phyloP scores from a whole-genome alignment of 2,888 invertebrate species.

The Apotomis betuletana region DNA sequence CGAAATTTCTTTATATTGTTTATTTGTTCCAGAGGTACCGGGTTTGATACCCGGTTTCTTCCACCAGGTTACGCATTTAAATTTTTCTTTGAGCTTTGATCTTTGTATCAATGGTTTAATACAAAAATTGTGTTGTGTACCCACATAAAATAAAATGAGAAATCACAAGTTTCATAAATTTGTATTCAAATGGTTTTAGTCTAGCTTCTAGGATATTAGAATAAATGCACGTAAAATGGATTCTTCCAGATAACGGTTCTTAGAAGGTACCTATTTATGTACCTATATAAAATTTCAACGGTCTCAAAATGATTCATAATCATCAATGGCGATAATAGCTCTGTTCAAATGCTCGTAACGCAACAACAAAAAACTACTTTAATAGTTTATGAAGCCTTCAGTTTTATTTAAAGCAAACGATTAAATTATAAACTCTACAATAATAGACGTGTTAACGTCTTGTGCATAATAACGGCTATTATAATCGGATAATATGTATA shows the following conservation, averaged over 20 bases:
- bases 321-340: constrained; percentile 1
- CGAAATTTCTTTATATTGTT: too few species aligned
- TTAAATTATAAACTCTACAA: constrained; percentile 4
- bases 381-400: constrained; percentile 5
- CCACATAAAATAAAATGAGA: too few species aligned
- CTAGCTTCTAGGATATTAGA: too few species aligned
- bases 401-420: background rate
- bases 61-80: too few species aligned
- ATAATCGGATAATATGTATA: constrained; percentile 7
- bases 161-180: too few species aligned
- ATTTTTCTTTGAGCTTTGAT: too few species aligned
- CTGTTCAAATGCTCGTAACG: background rate
- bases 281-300: background rate
- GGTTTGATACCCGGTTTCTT: too few species aligned
- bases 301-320: background rate
- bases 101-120: too few species aligned
- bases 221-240: too few species aligned
- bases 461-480: constrained; percentile 2
- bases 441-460: constrained; percentile 15
- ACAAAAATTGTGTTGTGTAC: too few species aligned
- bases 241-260: background rate
- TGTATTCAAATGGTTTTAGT: too few species aligned
- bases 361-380: constrained; percentile 15
- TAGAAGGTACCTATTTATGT: background rate
- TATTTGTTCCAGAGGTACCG: too few species aligned